These are phyloP conservation scores for Horisme vitalbata DNA, from an alignment of 2,888 invertebrate species.

Conservation along the genomic window DNA sequence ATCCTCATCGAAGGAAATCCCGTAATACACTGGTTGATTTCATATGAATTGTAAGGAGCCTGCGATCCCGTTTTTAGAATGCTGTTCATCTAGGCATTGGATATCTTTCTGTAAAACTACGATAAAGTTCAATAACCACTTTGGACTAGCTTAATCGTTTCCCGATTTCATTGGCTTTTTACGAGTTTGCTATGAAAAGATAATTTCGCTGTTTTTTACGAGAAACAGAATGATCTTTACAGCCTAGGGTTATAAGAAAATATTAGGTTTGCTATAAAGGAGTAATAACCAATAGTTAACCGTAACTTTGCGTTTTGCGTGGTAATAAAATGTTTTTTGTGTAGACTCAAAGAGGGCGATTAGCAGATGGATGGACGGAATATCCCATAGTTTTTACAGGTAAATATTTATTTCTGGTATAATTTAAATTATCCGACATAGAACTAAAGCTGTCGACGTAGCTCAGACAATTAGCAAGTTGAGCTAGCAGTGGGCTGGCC, in stretches of 20 bases:
- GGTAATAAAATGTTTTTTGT: slow-evolving; percentile 15
- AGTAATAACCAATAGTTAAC: background rate
- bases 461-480: too few relatives aligned
- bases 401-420: too few relatives aligned
- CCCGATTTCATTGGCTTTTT: background rate
- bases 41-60: too few relatives aligned
- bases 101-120: too few relatives aligned
- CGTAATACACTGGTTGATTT: too few relatives aligned
- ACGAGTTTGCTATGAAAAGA: background rate
- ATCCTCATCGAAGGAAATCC: too few relatives aligned
- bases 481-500: too few relatives aligned
- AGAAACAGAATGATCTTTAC: background rate
- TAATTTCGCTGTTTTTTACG: background rate
- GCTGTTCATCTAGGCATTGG: too few relatives aligned
- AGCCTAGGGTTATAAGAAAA: background rate
- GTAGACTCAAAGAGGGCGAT: too few relatives aligned
- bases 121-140: background rate
- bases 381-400: background rate
- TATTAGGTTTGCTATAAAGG: background rate
- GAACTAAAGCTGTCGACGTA: too few relatives aligned
- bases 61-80: too few relatives aligned
- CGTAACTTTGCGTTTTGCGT: slow-evolving; percentile 14
- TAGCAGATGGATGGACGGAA: background rate
- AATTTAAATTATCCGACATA: too few relatives aligned
- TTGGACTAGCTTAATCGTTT: background rate